Evolutionary conservation across 1,140 invertebrate genomes (phyloP), one percentile per base, ranked within the genome.

Genomic region (Lepidostoma basale): DNA sequence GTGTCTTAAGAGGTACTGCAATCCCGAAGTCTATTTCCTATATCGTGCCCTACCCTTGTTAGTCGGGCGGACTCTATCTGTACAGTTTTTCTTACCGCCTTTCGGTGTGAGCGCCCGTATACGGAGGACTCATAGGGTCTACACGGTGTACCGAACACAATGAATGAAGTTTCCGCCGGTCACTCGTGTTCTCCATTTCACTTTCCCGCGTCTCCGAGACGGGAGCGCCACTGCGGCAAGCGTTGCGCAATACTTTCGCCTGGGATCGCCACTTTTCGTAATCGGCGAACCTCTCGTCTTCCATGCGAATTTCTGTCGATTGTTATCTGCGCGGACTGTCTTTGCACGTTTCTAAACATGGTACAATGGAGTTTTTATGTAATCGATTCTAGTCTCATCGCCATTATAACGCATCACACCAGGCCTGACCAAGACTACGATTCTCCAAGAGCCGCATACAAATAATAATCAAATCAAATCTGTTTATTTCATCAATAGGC

Each of bases 91-190:
- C n/a, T n/a, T n/a, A n/a, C n/a, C n/a, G n/a, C n/a, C n/a, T n/a
- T n/a, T n/a, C n/a, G n/a, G n/a, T n/a, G n/a, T n/a, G n/a, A n/a
- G n/a, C n/a, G n/a, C n/a, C n/a, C n/a, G n/a, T n/a, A n/a, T n/a
- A n/a, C n/a, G n/a, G n/a, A n/a, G n/a, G n/a, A n/a, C n/a, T n/a
- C n/a, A n/a, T n/a, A n/a, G n/a, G 26, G n/a, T 33, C 5, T 26
- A 3, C 10, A 60, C 56, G 56, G 20, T 60, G 40, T 60, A 22
- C 20, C 56, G 56, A 60, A 60, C 56, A 60, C 56, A 60, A 60
- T 60, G 56, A 60, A 60, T 60, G 56, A 23, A n/a, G 56, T 60
- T 60, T 20, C 22, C 26, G 23, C 23, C 56, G 56, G 56, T 22
- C 56, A 42, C 42, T 42, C 36, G 20, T 56, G 20, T 42, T 60